Evolutionary conservation across 2,113 vertebrate genomes (phyloP).

Genomic region (Pedetes capensis): DNA sequence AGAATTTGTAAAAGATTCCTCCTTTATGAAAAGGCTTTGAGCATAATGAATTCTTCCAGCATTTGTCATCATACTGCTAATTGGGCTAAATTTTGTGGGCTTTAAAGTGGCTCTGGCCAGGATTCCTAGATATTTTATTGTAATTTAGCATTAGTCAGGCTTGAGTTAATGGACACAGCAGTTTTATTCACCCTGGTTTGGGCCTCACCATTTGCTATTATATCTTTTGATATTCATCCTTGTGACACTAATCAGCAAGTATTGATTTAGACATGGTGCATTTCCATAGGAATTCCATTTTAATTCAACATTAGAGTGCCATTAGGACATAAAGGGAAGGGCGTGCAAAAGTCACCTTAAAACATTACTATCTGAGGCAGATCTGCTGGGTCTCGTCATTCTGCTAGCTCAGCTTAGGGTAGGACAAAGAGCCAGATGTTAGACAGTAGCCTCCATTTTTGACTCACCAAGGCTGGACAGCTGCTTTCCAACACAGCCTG

Average conservation of each 20-base stretch:
- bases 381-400: conserved; percentile 31
- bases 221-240: conserved; percentile 79
- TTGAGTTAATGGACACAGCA: conserved; percentile 77
- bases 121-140: conserved; percentile 78
- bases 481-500: not conserved
- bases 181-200: conserved; percentile 71
- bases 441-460: not conserved
- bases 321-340: conserved; percentile 76
- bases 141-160: conserved; percentile 78
- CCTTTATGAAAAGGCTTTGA: conserved; percentile 47
- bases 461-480: accelerated
- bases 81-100: conserved; percentile 73
- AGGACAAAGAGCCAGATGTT: not conserved
- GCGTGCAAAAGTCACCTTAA: conserved; percentile 54
- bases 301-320: conserved; percentile 75
- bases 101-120: conserved; percentile 75
- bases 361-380: conserved; percentile 65
- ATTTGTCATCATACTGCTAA: conserved; percentile 77
- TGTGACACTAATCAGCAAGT: conserved; percentile 75
- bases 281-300: conserved; percentile 77
- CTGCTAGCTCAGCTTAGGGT: not conserved
- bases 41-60: conserved; percentile 74
- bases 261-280: conserved; percentile 77
- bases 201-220: conserved; percentile 59
- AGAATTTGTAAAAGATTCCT: conserved; percentile 54